phyloP scores from a whole-genome alignment of 2,113 vertebrate genomes.

The Megatriorchis doriae region DNA sequence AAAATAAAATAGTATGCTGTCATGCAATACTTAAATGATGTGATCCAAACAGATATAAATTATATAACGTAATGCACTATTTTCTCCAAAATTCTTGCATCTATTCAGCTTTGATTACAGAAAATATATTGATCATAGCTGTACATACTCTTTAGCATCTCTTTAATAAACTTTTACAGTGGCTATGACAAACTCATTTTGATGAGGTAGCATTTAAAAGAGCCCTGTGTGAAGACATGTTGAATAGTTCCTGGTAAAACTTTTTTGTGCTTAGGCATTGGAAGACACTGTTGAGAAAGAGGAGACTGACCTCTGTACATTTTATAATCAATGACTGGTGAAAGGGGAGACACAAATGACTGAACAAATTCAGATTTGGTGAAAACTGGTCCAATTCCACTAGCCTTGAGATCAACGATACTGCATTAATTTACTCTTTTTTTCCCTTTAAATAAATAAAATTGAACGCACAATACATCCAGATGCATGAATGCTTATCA shows the following conservation, averaged over 20 bases:
- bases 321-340: background rate
- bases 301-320: background rate
- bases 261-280: background rate
- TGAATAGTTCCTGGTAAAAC: background rate
- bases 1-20: background rate
- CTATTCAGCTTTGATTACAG: background rate
- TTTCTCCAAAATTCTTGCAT: background rate
- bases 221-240: background rate
- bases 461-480: background rate
- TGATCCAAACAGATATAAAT: background rate
- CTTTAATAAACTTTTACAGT: background rate
- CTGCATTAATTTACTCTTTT: background rate
- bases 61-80: background rate
- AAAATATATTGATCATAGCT: background rate
- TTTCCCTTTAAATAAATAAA: background rate
- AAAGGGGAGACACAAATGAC: background rate
- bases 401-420: background rate
- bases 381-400: background rate
- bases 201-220: constrained; percentile 46
- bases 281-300: background rate
- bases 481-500: background rate
- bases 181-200: background rate
- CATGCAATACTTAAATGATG: background rate
- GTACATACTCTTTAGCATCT: background rate
- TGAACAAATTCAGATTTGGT: background rate